Conservation (phyloP, 2,888 invertebrate genomes). For the Cephus pulcher region DNA sequence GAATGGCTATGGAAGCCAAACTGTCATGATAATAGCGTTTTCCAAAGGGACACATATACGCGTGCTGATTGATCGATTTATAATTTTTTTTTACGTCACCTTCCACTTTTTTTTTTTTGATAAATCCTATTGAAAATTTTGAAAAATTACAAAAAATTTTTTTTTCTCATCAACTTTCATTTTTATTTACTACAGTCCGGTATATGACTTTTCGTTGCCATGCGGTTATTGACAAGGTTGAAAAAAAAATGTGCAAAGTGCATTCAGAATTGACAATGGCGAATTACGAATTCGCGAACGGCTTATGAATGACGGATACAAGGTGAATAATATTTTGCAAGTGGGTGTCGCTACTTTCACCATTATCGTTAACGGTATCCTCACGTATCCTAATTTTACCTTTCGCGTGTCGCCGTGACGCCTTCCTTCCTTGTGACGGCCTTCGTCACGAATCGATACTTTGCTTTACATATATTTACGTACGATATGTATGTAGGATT, state of each 20-base stretch:
- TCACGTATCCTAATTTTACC: conserved; percentile 49
- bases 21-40: conserved; percentile 41
- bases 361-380: conserved; percentile 58
- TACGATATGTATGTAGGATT: neutral
- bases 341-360: conserved; percentile 54
- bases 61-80: conserved; percentile 2
- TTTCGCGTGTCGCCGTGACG: conserved; percentile 37
- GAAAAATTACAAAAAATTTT: neutral
- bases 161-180: rapidly evolving
- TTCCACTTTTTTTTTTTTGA: no score
- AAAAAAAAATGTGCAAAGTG: neutral
- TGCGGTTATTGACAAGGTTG: neutral
- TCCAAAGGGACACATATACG: conserved; percentile 6
- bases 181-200: neutral
- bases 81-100: no score
- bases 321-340: conserved; percentile 13
- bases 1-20: conserved; percentile 43
- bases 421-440: conserved; percentile 18
- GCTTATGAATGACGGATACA: neutral
- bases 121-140: neutral
- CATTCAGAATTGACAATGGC: neutral
- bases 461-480: conserved; percentile 14
- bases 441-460: neutral
- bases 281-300: neutral
- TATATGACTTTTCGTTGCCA: rapidly evolving